Conservation (phyloP, 2,113 vertebrate species). For the Elgaria multicarinata region DNA sequence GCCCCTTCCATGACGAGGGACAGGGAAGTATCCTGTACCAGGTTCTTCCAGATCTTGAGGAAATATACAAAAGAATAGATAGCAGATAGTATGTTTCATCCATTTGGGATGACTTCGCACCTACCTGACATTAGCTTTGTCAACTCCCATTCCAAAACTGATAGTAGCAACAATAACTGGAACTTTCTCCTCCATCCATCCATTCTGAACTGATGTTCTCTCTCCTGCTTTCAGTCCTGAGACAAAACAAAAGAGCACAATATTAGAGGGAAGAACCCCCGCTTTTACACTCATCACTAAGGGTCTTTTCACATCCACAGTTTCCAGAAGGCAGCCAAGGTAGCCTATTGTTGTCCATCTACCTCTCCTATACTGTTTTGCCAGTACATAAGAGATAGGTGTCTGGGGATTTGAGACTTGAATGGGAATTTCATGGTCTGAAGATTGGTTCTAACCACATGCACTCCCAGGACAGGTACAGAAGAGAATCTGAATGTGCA, state of each 20-base stretch:
- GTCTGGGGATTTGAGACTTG: background rate
- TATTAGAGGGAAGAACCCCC: background rate
- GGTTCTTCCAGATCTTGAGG: background rate
- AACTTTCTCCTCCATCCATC: conserved; percentile 95
- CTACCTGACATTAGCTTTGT: conserved; percentile 96
- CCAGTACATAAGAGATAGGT: background rate
- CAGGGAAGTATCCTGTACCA: background rate
- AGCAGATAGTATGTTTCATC: background rate
- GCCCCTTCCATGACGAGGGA: background rate
- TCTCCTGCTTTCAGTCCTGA: conserved; percentile 90
- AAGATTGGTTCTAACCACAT: background rate
- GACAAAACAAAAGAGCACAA: background rate
- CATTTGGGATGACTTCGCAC: conserved; percentile 15
- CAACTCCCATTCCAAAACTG: conserved; percentile 98
- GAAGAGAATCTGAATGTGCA: background rate
- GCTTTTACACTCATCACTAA: background rate
- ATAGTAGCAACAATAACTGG: conserved; percentile 96
- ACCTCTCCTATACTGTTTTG: background rate
- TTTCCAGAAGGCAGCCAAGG: too few relatives aligned
- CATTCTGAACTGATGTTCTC: conserved; percentile 86
- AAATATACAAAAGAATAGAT: background rate
- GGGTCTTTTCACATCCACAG: background rate
- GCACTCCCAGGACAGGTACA: background rate
- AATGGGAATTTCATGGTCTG: background rate
- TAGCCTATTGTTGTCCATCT: too few relatives aligned